phyloP scores from a whole-genome alignment of 2,888 invertebrate species.

The Hypolimnas misippus region DNA sequence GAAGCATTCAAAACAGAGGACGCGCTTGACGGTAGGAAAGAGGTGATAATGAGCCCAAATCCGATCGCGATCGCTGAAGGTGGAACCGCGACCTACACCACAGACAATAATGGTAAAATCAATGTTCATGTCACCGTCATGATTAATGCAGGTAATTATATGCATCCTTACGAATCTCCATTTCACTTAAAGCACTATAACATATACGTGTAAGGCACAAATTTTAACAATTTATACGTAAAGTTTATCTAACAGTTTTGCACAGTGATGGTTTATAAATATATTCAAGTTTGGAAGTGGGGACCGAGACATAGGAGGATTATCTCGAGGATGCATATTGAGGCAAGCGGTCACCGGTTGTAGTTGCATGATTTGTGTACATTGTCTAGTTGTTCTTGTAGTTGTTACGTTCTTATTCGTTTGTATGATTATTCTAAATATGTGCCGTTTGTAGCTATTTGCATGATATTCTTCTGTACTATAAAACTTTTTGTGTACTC shows the following conservation, averaged over 20 bases:
- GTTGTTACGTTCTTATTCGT: neutral
- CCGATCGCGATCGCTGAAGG: conserved; percentile 79
- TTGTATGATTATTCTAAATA: neutral
- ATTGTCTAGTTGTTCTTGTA: conserved; percentile 20
- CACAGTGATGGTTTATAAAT: conserved; percentile 61
- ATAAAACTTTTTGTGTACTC: neutral
- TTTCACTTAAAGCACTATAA: conserved; percentile 42
- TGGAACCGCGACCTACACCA: conserved; percentile 85
- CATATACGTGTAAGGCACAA: conserved; percentile 43
- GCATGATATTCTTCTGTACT: conserved; percentile 1
- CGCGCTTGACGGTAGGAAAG: conserved; percentile 84
- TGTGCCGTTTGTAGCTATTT: conserved; percentile 10
- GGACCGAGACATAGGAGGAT: conserved; percentile 55
- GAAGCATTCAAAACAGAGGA: conserved; percentile 86
- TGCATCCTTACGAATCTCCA: conserved; percentile 77
- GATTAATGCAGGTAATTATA: conserved; percentile 88
- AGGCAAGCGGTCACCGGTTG: conserved; percentile 73
- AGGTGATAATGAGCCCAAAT: conserved; percentile 73
- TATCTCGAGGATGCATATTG: conserved; percentile 81
- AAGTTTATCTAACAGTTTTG: conserved; percentile 75
- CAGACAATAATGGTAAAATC: conserved; percentile 93
- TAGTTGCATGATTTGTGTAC: conserved; percentile 30
- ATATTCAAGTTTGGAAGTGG: conserved; percentile 53
- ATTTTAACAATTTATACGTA: conserved; percentile 45
- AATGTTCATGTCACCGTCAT: conserved; percentile 94